Evolutionary conservation across 1,140 invertebrate genomes (phyloP).

Genomic region (Sweltsa coloradensis): DNA sequence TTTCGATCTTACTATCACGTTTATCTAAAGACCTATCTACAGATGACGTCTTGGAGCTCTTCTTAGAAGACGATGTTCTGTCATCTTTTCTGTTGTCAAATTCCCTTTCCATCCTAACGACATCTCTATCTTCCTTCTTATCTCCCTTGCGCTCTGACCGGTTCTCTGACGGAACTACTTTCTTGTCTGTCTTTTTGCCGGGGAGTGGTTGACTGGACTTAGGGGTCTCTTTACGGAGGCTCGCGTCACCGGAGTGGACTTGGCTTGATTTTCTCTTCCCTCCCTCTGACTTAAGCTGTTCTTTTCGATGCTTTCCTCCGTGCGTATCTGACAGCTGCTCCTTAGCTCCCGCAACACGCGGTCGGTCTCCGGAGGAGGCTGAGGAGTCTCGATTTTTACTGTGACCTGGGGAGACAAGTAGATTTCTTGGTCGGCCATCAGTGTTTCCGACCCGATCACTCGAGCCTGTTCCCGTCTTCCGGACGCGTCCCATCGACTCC

Average conservation of each 20-base stretch:
- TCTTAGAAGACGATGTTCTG: no score
- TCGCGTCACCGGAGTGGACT: neutral
- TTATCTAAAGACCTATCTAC: no score
- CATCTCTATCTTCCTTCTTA: neutral
- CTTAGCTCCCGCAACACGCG: constrained; percentile 15
- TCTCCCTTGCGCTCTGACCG: neutral
- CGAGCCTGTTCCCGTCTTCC: constrained; percentile 14
- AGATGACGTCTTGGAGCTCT: no score
- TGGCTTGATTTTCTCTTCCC: constrained; percentile 27
- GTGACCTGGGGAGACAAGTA: constrained; percentile 31
- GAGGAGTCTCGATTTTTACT: constrained; percentile 9
- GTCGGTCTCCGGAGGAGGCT: constrained; percentile 5
- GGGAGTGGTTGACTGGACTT: constrained; percentile 33
- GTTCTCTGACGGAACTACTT: constrained; percentile 20
- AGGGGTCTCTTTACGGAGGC: constrained; percentile 19
- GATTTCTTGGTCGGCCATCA: constrained; percentile 46
- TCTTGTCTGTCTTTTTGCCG: constrained; percentile 58
- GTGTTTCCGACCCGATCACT: constrained; percentile 48
- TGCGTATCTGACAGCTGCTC: constrained; percentile 10
- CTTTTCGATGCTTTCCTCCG: constrained; percentile 5
- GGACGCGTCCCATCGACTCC: constrained; percentile 19
- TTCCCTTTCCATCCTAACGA: no score
- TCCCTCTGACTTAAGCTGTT: constrained; percentile 12
- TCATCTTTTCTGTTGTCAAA: no score
- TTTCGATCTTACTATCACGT: no score